phyloP scores from a whole-genome alignment of 2,888 invertebrate genomes.

The Mamestra brassicae region DNA sequence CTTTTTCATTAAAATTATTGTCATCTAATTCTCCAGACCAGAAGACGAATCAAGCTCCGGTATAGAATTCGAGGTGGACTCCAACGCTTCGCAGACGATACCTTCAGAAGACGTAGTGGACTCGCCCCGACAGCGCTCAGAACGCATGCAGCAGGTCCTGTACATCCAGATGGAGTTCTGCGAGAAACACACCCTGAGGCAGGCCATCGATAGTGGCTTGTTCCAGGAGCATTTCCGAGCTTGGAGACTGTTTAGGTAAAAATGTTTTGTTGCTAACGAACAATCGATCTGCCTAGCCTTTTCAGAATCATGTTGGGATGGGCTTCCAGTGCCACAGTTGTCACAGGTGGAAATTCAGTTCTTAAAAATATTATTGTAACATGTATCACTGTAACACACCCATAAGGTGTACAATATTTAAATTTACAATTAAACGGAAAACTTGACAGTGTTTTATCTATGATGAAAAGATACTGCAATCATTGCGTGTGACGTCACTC shows the following conservation, averaged over 20 bases:
- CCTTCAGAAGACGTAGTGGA: slow-evolving; percentile 80
- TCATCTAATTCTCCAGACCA: slow-evolving; percentile 72
- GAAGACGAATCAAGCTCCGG: slow-evolving; percentile 91
- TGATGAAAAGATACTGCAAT: too few species aligned
- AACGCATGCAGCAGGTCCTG: slow-evolving; percentile 91
- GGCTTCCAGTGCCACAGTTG: too few species aligned
- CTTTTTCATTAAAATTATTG: too few species aligned
- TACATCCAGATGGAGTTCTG: slow-evolving; percentile 99
- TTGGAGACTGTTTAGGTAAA: slow-evolving; percentile 95
- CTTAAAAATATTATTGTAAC: too few species aligned
- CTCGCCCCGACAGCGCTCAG: slow-evolving; percentile 70
- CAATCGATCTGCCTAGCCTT: background rate
- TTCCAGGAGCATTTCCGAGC: slow-evolving; percentile 94
- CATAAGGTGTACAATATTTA: too few species aligned
- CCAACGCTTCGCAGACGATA: slow-evolving; percentile 79
- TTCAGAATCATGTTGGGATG: too few species aligned
- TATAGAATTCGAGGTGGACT: slow-evolving; percentile 91
- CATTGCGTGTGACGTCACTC: too few species aligned
- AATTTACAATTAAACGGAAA: too few species aligned
- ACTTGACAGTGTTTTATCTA: too few species aligned
- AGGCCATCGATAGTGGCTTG: slow-evolving; percentile 96
- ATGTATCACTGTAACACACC: too few species aligned
- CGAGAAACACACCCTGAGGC: slow-evolving; percentile 96
- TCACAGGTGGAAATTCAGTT: too few species aligned
- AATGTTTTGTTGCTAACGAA: background rate